Evolutionary conservation across 2,888 invertebrate genomes (phyloP), one percentile per base, ranked within the genome.

Genomic region (Gastracanthus pulcherrimus): DNA sequence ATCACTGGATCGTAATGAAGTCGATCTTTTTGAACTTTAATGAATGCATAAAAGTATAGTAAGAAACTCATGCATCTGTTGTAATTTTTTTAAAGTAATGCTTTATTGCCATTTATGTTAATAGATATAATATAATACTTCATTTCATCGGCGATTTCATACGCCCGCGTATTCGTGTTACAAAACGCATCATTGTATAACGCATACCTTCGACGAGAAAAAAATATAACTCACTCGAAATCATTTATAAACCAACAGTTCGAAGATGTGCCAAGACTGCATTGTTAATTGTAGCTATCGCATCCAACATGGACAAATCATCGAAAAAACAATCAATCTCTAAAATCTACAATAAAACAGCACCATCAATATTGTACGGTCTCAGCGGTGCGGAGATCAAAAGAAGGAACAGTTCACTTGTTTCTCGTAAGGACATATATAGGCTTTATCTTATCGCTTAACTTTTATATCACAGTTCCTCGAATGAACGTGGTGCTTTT

Each of bases 91-190:
- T 76, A 83, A 87, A 87, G 80, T 83, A 87, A 84, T 84, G 76
- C 85, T 90, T 90, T 90, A 90, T 90, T 90, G 86, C 87, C 87
- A 89, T 85, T 86, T 84, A 81, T 84, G 82, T 76, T 80, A 83
- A 80, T 85, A 84, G 84, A 84, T 87, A 87, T 85, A 85, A 82
- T 83, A 80, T 77, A 75, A 76, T 80, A 69, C 66, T 74, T 82
- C 36, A 11, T 55, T 79, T 83, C 77, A 51, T 74, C 45, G 41
- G 41, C 60, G 62, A 74, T 58, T 64, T 29, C 13, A 75, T 55
- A 67, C 60, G 48, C 41, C 51, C 51, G 51, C 60, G 51, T 69
- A 60, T 64, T 58, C 13, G 19, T 23, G 16, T 70, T 66, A 78
- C 75, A 78, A 82, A 76, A 62, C 5, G 13, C n/a, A 41, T 29